Base-by-base conservation (phyloP, 1,140 invertebrate species). In the Sipha flava region DNA sequence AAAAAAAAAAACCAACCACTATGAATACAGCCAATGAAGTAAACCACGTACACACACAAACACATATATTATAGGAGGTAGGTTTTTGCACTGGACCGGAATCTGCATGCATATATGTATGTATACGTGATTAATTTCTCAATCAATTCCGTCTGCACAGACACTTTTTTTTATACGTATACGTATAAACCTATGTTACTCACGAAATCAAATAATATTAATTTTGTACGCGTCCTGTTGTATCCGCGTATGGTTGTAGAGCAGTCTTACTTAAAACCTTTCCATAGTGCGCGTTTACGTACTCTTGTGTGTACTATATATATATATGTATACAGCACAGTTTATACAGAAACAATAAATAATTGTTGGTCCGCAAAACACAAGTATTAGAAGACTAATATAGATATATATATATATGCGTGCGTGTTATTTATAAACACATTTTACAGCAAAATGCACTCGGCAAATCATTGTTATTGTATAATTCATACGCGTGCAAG, bases 51-150 rank as follows among this genome's bases (percentile, higher is more conserved):
- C n/a, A 23, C 10, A 26, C 21, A 12, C 34, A 18, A 34, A 18
- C 26, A 21, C n/a, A 64, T 34, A 14, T n/a, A 21, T 66, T 23
- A n/a, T 40, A 9, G 34, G n/a, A 37, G 62, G 37, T n/a, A 40
- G 34, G 62, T 66, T 66, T 66, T 66, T 43, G 21, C 62, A 12
- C 21, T 2, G 21, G n/a, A 66, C 37, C 37, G 62, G 62, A 66
- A 66, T 66, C 34, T 34, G 59, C 12, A 52, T n/a, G 4, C 31
- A 34, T 34, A 34, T 34, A 34, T 29, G 57, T 40, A 40, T 37
- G 21, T 9, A 26, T 70, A 70, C 66, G 66, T 70, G 66, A 70
- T 70, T 70, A 29, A 70, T 70, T 70, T 70, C 23, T 45, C 40
- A 70, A 70, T 45, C 23, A n/a, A 37, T 68, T 45, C 40, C 3